Evolutionary conservation across 2,797 vertebrate species (phyloP), one percentile per base, ranked within the genome.

Genomic region (Mareca strepera): DNA sequence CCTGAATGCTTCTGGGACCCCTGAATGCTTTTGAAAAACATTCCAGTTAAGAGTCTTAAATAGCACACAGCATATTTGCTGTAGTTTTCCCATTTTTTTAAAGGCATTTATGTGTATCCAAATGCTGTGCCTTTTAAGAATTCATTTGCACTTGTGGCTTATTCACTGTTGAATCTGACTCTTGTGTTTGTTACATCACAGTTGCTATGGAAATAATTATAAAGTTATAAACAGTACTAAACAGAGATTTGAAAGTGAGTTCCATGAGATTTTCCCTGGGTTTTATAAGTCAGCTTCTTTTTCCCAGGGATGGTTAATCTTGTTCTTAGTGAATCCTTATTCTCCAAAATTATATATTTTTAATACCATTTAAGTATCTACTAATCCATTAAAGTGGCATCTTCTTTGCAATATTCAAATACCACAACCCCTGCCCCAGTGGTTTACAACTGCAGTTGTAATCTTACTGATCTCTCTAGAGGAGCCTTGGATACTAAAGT

Each of bases 181-280:
- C 39, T 50, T 82, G 28, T 50, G 23, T 80, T 93, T 41, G n/a
- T 68, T 86, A 84, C 60, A 68, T 89, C 81, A 75, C 44, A n/a
- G 75, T 93, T 89, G 84, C 68, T 92, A 87, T 89, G 81, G 90
- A 80, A 91, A 81, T 92, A 67, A 93, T 80, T 92, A 60, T n/a
- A 73, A 76, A 82, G 62, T 68, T 44, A 64, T 92, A 77, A 96
- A 50, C 29, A 73, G 58, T 8, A 77, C 60, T 82, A 88, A 95
- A 92, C 35, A 94, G 43, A 87, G 76, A 80, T 74, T 31, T 82
- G 53, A 50, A 77, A 86, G 44, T 64, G n/a, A 74, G 21, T 70
- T 93, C 69, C 18, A 18, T 73, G 88, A 55, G 35, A 86, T 90
- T 88, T 91, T 76, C 93, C 46, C 87, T 50, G 58, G 64, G 37